Conservation (phyloP, 1,140 invertebrate genomes). For the Hylyphantes graminicola region DNA sequence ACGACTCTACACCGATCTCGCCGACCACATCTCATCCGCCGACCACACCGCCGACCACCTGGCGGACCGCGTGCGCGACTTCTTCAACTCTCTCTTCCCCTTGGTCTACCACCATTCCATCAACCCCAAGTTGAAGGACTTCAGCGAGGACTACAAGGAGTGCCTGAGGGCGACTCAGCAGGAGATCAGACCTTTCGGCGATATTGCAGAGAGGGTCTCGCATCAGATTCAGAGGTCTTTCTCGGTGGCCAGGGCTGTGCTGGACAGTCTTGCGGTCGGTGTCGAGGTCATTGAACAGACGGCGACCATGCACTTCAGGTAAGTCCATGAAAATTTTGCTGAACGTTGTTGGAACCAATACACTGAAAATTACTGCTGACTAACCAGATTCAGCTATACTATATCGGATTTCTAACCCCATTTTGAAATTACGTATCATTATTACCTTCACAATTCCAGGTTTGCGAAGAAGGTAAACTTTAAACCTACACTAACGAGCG, state of each 20-base stretch:
- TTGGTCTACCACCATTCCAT: constrained; percentile 82
- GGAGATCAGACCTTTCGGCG: constrained; percentile 83
- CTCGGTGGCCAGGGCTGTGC: constrained; percentile 79
- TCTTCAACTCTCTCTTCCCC: constrained; percentile 86
- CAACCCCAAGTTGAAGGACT: constrained; percentile 70
- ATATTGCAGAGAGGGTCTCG: constrained; percentile 79
- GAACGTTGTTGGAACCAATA: too few species aligned
- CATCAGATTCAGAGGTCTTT: constrained; percentile 76
- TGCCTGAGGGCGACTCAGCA: constrained; percentile 80
- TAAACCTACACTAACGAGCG: too few species aligned
- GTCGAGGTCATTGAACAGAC: constrained; percentile 78
- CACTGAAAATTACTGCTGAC: too few species aligned
- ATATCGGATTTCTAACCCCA: too few species aligned
- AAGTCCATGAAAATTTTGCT: too few species aligned
- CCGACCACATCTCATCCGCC: constrained; percentile 73
- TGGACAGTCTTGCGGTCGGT: constrained; percentile 72
- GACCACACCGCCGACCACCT: too few species aligned
- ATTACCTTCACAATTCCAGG: too few species aligned
- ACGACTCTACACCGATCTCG: constrained; percentile 78
- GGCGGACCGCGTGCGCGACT: constrained; percentile 64
- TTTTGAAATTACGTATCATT: too few species aligned
- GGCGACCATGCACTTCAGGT: constrained; percentile 73
- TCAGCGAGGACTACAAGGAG: constrained; percentile 79
- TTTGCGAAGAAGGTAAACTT: too few species aligned
- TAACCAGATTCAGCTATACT: too few species aligned